Evolutionary conservation across 2,888 invertebrate species (phyloP).

Genomic region (Junonia oenone): DNA sequence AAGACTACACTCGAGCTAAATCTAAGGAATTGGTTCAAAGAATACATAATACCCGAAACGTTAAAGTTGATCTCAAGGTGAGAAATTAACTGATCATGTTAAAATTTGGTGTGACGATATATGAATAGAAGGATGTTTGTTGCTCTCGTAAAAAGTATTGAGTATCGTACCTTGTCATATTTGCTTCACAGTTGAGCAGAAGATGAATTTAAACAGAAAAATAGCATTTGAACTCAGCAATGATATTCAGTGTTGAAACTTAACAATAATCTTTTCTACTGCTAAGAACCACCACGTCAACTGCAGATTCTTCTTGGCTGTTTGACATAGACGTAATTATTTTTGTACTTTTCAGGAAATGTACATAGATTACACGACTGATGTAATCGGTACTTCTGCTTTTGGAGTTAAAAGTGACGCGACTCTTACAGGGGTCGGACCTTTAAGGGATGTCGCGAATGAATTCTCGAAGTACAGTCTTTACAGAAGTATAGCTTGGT

Average conservation of each 20-base stretch:
- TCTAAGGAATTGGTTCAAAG: slow-evolving; percentile 33
- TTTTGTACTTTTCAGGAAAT: slow-evolving; percentile 33
- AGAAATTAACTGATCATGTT: not conserved
- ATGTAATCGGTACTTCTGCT: slow-evolving; percentile 37
- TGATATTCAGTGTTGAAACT: too few relatives aligned
- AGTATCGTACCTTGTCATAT: too few relatives aligned
- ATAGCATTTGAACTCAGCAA: too few relatives aligned
- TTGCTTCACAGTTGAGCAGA: too few relatives aligned
- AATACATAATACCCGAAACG: slow-evolving; percentile 30
- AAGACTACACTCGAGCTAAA: slow-evolving; percentile 28
- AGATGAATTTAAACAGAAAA: too few relatives aligned
- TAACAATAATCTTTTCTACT: too few relatives aligned
- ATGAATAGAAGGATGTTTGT: too few relatives aligned
- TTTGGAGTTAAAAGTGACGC: slow-evolving; percentile 38
- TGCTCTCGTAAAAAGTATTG: too few relatives aligned
- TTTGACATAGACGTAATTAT: not conserved
- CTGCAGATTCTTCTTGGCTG: too few relatives aligned
- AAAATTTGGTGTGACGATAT: too few relatives aligned
- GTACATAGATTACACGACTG: slow-evolving; percentile 38
- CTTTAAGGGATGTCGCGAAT: slow-evolving; percentile 34
- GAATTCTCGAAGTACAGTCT: slow-evolving; percentile 33
- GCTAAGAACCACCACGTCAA: too few relatives aligned
- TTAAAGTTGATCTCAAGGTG: slow-evolving; percentile 28
- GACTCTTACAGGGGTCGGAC: slow-evolving; percentile 37
- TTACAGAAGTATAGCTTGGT: slow-evolving; percentile 31